Percentiles rank a stretch among this genome's conserved stretches.
phyloP scores from a whole-genome alignment of 2,888 invertebrate genomes.

The Agonopterix alstromeriana region DNA sequence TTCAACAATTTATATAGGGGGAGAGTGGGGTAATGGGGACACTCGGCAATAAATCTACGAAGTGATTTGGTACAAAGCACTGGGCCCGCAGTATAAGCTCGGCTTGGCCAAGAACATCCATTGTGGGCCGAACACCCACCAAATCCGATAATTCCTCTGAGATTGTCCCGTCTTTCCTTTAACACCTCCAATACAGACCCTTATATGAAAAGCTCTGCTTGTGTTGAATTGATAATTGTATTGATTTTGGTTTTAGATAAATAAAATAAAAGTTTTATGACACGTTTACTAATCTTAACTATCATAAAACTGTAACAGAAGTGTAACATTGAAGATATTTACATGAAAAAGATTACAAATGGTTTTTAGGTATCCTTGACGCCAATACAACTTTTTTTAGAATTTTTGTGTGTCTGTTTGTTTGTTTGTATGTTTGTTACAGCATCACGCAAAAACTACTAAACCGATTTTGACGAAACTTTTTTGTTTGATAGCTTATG shows the following conservation, averaged over 20 bases:
- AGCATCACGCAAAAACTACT: no score
- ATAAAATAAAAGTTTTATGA: not conserved
- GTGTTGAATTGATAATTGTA: constrained; percentile 27
- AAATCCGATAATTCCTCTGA: constrained; percentile 73
- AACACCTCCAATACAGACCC: constrained; percentile 55
- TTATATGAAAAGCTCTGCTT: constrained; percentile 33
- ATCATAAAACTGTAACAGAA: no score
- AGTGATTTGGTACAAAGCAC: constrained; percentile 75
- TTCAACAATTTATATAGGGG: constrained; percentile 68
- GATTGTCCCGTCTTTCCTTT: constrained; percentile 71
- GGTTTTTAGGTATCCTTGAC: no score
- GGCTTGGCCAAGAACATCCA: constrained; percentile 65
- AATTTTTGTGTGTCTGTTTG: no score
- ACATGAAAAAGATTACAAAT: no score
- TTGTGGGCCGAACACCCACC: constrained; percentile 61
- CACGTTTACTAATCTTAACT: no score
- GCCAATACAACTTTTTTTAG: no score
- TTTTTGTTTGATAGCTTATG: no score
- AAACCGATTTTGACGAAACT: no score
- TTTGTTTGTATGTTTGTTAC: no score
- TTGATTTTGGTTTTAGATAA: not conserved
- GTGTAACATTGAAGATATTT: no score
- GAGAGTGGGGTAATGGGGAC: constrained; percentile 63
- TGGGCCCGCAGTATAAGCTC: constrained; percentile 65
- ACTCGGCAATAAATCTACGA: constrained; percentile 67